Conservation (phyloP, 1,140 invertebrate species). For the Drosophila ironensis region DNA sequence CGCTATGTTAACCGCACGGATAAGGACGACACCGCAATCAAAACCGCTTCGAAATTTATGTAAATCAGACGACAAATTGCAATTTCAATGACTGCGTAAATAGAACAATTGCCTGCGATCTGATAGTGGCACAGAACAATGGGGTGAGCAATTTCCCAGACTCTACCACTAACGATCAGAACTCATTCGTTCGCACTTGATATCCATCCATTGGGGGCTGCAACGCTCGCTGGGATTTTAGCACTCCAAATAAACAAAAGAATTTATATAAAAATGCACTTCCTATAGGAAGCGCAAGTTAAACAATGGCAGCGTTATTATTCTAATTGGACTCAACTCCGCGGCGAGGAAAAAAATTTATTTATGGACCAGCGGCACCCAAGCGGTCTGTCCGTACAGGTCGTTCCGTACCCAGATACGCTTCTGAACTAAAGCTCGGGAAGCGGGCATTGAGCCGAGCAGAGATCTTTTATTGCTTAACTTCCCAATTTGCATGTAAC, state of each 20-base stretch:
- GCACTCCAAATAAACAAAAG: constrained; percentile 4
- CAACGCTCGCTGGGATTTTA: constrained; percentile 5
- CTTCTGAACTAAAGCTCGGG: constrained; percentile 20
- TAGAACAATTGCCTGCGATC: constrained; percentile 22
- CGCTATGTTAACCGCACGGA: background rate
- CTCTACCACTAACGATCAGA: constrained; percentile 1
- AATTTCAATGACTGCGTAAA: constrained; percentile 7
- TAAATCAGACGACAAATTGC: background rate
- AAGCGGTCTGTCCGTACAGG: background rate
- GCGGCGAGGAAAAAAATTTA: constrained; percentile 2
- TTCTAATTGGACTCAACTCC: constrained; percentile 6
- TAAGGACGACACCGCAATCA: background rate
- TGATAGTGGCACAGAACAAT: constrained; percentile 15
- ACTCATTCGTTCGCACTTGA: constrained; percentile 15
- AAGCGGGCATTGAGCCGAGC: background rate
- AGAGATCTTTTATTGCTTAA: background rate
- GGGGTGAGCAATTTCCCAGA: background rate
- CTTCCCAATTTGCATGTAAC: background rate
- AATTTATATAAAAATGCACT: constrained; percentile 2
- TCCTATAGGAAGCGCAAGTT: constrained; percentile 11
- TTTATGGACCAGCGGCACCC: background rate
- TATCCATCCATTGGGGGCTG: constrained; percentile 37
- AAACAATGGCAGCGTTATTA: constrained; percentile 13
- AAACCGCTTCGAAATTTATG: background rate
- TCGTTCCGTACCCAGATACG: constrained; percentile 5